Evolutionary conservation across 2,797 vertebrate species (phyloP), one percentile per base, ranked within the genome.

Genomic region (Miopithecus talapoin): DNA sequence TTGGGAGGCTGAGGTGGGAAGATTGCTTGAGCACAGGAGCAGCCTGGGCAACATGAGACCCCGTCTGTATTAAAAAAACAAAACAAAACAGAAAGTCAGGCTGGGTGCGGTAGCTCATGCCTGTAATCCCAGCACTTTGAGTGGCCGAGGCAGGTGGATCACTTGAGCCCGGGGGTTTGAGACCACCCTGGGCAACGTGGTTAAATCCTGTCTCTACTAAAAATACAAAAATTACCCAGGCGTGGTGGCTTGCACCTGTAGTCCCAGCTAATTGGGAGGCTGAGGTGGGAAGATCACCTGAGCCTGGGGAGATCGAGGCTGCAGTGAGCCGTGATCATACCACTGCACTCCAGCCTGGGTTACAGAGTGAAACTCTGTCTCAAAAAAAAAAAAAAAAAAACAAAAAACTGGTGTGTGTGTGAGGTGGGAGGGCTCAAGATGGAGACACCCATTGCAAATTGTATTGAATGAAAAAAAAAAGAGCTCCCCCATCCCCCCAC

Each of bases 381-480:
- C 14, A 33, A 61, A 33, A 61, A 64, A 64, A n/a, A 68, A 33
- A 64, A 61, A 30, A 50, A 50, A 50, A 50, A 61, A 30, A 61
- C 16, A 61, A 33, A 64, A 33, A 64, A 33, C 8, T 2, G 17
- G 39, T 39, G 1, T 59, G 26, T 28, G 33, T 59, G 53, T n/a
- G 33, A 41, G 16, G 24, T 16, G 8, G 4, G 1, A 84, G 48
- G n/a, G 14, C 17, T 89, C 53, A 48, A 97, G 80, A 64, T 43
- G 68, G 22, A 83, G 55, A 61, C 16, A 21, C 19, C 36, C 28
- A 22, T 33, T 92, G 78, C 61, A 85, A 68, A 80, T 39, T 76
- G 53, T 85, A 21, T 57, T 93, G n/a, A 90, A 76, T 61, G 59
- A 91, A 95, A 81, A 84, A 64, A 94, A 89, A 92, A 1, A 53